These are phyloP conservation scores for Thecocarcelia acutangulata DNA, from an alignment of 2,888 invertebrate genomes.

Conservation along the genomic window DNA sequence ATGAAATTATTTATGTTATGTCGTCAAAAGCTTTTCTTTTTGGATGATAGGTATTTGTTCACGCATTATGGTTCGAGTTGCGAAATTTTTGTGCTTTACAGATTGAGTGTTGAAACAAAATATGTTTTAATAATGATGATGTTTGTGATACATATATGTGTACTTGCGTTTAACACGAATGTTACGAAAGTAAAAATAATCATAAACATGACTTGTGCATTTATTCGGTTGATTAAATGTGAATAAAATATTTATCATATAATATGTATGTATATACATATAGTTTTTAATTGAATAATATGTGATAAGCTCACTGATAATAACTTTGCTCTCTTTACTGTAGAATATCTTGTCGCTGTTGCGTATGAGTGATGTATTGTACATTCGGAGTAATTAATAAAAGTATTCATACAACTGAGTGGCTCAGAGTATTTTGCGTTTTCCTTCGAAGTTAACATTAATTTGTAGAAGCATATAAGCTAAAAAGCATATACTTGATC, in stretches of 20 bases:
- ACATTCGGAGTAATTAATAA: background rate
- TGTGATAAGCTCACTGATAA: no score
- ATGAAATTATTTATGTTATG: conserved; percentile 23
- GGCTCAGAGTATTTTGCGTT: no score
- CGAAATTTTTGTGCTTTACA: background rate
- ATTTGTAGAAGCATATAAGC: no score
- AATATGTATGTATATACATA: no score
- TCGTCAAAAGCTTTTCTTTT: conserved; percentile 17
- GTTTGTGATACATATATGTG: background rate
- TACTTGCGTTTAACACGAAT: background rate
- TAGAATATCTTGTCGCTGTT: background rate
- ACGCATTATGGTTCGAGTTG: background rate
- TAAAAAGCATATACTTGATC: no score
- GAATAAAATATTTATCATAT: background rate
- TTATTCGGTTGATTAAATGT: conserved; percentile 33
- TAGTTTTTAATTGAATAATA: no score
- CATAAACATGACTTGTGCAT: conserved; percentile 33
- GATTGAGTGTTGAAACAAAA: conserved; percentile 19
- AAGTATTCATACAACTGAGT: conserved; percentile 17
- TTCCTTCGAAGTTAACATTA: no score
- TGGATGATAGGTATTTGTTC: conserved; percentile 15
- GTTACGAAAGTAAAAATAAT: conserved; percentile 9
- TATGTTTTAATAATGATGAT: conserved; percentile 7
- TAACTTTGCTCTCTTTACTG: background rate
- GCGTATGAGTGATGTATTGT: conserved; percentile 19